Percentiles rank a stretch among this genome's conserved stretches.
Evolutionary conservation across 2,888 invertebrate genomes (phyloP).

Genomic region (Scotopteryx bipunctaria): DNA sequence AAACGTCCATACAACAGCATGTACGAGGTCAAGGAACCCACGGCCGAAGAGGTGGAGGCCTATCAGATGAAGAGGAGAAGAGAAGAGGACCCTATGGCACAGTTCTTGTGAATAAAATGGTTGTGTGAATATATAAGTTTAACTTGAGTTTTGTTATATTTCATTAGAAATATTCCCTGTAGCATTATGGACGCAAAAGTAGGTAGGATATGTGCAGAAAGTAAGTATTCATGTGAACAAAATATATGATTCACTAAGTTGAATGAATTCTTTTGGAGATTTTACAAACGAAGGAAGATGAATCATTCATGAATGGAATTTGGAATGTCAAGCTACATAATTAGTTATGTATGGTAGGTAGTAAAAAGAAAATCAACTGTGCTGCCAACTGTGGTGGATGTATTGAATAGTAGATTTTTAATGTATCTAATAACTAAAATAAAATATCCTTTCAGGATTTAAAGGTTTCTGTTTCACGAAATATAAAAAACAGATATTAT

Average conservation of each 20-base stretch:
- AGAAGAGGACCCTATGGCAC: conserved; percentile 97
- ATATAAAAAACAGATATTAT: too few species aligned
- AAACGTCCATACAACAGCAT: conserved; percentile 97
- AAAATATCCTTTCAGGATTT: too few species aligned
- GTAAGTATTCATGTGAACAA: too few species aligned
- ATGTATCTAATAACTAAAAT: too few species aligned
- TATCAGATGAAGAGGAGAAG: conserved; percentile 93
- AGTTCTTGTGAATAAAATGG: conserved; percentile 78
- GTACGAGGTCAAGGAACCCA: conserved; percentile 91
- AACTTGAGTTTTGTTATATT: not conserved
- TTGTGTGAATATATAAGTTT: conserved; percentile 20
- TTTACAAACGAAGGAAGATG: not conserved
- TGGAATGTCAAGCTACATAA: too few species aligned
- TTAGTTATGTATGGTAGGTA: too few species aligned
- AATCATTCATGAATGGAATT: not conserved
- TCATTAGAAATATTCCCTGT: not conserved
- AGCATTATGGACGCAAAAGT: too few species aligned
- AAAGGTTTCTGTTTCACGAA: too few species aligned
- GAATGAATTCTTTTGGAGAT: not conserved
- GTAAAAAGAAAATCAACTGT: too few species aligned
- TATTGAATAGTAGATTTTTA: too few species aligned
- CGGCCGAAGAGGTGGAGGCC: conserved; percentile 96
- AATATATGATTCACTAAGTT: not conserved
- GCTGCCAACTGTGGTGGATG: too few species aligned
- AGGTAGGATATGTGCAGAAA: too few species aligned